A percentile compares a stretch with the other conserved stretches of the same genome.
Conservation (phyloP, 2,113 vertebrate species). For the Paramisgurnus dabryanus region DNA sequence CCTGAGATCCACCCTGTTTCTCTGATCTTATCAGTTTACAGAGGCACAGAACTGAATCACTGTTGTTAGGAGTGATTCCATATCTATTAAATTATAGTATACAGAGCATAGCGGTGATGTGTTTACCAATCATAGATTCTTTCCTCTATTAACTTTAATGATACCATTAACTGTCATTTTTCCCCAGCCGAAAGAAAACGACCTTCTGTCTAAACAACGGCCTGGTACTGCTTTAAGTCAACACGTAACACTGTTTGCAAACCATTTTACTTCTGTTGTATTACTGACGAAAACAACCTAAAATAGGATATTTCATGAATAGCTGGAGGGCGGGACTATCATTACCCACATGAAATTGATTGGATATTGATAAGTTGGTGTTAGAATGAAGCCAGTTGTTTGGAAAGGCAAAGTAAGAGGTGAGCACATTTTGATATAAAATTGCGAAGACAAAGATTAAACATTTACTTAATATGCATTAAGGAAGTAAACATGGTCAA, state of each 20-base stretch:
- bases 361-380: not conserved
- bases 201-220: not conserved
- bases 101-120: conserved; percentile 14
- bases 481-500: no score
- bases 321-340: not conserved
- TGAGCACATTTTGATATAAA: no score
- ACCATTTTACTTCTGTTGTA: not conserved
- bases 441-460: no score
- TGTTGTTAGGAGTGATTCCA: conserved; percentile 28
- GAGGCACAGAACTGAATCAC: conserved; percentile 12
- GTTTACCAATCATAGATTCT: conserved; percentile 36
- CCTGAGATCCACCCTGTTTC: conserved; percentile 1
- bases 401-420: no score
- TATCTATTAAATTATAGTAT: conserved; percentile 37
- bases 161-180: conserved; percentile 31
- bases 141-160: conserved; percentile 36
- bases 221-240: not conserved
- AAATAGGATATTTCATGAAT: not conserved
- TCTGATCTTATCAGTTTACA: conserved; percentile 21
- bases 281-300: not conserved
- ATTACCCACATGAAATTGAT: not conserved
- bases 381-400: no score
- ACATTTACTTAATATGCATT: no score
- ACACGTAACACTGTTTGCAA: conserved; percentile 6
- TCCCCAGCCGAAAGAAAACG: not conserved